These are phyloP conservation scores for Ectropis grisescens DNA, from an alignment of 1,140 invertebrate genomes.

Conservation along the genomic window DNA sequence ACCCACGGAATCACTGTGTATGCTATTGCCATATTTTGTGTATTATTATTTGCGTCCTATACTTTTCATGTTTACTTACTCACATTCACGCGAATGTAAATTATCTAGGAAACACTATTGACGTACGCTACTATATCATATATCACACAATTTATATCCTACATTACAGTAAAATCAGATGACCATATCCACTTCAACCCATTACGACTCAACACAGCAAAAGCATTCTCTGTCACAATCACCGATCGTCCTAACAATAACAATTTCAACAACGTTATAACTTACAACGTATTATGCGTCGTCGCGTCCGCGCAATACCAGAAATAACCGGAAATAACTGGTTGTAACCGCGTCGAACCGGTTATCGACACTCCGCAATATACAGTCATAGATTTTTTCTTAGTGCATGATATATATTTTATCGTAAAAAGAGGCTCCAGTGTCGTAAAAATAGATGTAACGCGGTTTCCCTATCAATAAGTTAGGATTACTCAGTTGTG, in stretches of 20 bases:
- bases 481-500: constrained; percentile 34
- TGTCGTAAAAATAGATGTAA: constrained; percentile 56
- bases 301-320: constrained; percentile 25
- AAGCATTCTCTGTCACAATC: constrained; percentile 11
- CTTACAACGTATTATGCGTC: constrained; percentile 25
- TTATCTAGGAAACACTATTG: too few relatives aligned
- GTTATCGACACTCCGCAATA: constrained; percentile 29
- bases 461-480: constrained; percentile 40
- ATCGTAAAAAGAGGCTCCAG: constrained; percentile 45
- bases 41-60: too few relatives aligned
- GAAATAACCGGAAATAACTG: constrained; percentile 21
- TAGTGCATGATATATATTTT: constrained; percentile 45
- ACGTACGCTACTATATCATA: too few relatives aligned
- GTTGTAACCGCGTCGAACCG: background rate
- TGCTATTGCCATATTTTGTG: too few relatives aligned
- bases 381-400: constrained; percentile 17
- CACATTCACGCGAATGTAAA: too few relatives aligned
- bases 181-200: too few relatives aligned
- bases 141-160: too few relatives aligned
- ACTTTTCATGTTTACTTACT: too few relatives aligned
- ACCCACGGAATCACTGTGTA: too few relatives aligned
- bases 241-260: too few relatives aligned
- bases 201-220: constrained; percentile 14
- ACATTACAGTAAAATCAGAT: too few relatives aligned
- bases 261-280: too few relatives aligned